These are phyloP conservation scores for Petrocephalus sullivani DNA, from an alignment of 2,797 vertebrate species.

Conservation along the genomic window DNA sequence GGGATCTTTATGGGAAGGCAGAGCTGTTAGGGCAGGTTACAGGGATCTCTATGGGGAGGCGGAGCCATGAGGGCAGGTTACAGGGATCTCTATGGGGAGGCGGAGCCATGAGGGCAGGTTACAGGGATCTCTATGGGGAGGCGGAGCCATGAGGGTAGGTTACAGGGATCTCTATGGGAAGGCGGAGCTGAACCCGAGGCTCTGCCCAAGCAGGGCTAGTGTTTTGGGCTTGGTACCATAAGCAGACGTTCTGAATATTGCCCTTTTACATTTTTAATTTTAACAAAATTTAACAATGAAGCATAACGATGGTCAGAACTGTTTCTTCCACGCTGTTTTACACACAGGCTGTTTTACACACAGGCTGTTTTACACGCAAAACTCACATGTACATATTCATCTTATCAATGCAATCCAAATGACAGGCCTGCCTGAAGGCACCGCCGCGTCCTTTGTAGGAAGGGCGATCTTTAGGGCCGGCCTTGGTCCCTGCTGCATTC, in stretches of 20 bases:
- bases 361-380: neutral
- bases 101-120: no score
- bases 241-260: neutral
- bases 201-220: neutral
- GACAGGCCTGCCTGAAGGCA: neutral
- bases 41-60: no score
- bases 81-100: no score
- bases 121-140: no score
- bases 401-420: neutral
- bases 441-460: neutral
- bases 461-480: neutral
- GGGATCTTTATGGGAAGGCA: neutral
- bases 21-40: neutral
- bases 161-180: no score
- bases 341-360: no score
- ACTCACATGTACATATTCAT: neutral
- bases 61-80: no score
- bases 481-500: neutral
- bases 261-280: neutral
- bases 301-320: neutral
- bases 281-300: neutral
- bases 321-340: neutral
- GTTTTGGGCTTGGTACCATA: neutral
- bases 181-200: neutral
- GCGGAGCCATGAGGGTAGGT: no score